phyloP scores from a whole-genome alignment of 30 jellyfish, hydroid and myxozoan genomes.

The Pelagia noctiluca region DNA sequence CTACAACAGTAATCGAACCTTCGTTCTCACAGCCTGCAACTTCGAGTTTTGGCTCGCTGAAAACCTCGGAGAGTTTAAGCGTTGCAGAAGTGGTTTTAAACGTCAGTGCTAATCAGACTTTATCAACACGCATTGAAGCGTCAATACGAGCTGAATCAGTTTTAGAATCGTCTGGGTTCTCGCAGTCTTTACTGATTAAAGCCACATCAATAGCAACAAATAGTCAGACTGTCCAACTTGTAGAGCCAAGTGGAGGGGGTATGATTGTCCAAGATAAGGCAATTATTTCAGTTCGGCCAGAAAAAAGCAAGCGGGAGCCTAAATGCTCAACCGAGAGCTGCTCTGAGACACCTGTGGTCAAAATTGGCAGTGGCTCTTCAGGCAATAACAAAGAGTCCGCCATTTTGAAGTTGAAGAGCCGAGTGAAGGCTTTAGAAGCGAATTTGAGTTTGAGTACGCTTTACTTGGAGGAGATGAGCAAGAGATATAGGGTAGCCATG shows the following conservation, averaged over 20 bases:
- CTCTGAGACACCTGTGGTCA: slow-evolving; percentile 15
- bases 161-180: neutral
- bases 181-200: neutral
- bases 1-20: slow-evolving; percentile 23
- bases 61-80: slow-evolving; percentile 20
- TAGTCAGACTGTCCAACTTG: neutral
- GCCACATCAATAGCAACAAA: too few relatives aligned
- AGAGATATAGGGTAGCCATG: slow-evolving; percentile 89
- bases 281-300: slow-evolving; percentile 7
- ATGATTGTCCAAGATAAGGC: slow-evolving; percentile 1
- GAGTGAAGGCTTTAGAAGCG: slow-evolving; percentile 87
- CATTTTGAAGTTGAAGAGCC: slow-evolving; percentile 81
- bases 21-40: slow-evolving; percentile 65
- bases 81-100: neutral
- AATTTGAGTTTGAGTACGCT: slow-evolving; percentile 91
- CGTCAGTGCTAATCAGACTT: slow-evolving; percentile 5
- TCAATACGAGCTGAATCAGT: slow-evolving; percentile 57
- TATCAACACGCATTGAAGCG: neutral
- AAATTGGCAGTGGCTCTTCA: slow-evolving; percentile 69
- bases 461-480: slow-evolving; percentile 96
- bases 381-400: slow-evolving; percentile 97
- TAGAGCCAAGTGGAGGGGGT: neutral
- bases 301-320: slow-evolving; percentile 8
- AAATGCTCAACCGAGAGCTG: too few relatives aligned
- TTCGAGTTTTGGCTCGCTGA: slow-evolving; percentile 37